These are phyloP conservation scores for Cylloceria caligata DNA, from an alignment of 2,888 invertebrate genomes.

Conservation along the genomic window DNA sequence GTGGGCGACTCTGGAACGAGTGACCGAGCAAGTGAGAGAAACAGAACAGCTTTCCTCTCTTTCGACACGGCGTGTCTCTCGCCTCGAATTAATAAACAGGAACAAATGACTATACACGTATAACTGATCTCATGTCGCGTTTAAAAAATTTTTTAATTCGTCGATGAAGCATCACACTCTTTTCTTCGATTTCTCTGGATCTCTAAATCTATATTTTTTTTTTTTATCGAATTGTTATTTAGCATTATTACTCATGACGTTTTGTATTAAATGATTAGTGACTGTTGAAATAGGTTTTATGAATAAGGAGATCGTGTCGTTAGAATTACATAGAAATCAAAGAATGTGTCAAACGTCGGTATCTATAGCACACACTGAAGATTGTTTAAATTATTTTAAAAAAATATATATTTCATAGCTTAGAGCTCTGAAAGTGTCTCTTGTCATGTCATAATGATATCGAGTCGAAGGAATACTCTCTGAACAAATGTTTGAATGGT, in stretches of 20 bases:
- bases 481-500: not conserved
- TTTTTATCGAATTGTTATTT: too few relatives aligned
- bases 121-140: constrained; percentile 71
- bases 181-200: not conserved
- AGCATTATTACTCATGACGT: not conserved
- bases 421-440: too few relatives aligned
- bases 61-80: constrained; percentile 79
- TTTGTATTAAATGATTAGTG: too few relatives aligned
- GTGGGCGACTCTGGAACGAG: constrained; percentile 61
- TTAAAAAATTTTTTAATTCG: constrained; percentile 42
- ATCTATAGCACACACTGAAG: too few relatives aligned
- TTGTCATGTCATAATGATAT: too few relatives aligned
- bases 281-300: too few relatives aligned
- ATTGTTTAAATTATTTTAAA: too few relatives aligned
- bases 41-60: constrained; percentile 43
- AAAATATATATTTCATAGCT: too few relatives aligned
- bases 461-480: not conserved
- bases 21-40: constrained; percentile 54
- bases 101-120: constrained; percentile 81
- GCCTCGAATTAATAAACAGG: constrained; percentile 83
- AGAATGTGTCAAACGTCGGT: too few relatives aligned
- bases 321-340: too few relatives aligned
- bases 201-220: not conserved
- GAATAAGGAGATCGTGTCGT: too few relatives aligned
- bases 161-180: not conserved